phyloP scores from a whole-genome alignment of 2,888 invertebrate species.

The Pristionchus exspectatus region DNA sequence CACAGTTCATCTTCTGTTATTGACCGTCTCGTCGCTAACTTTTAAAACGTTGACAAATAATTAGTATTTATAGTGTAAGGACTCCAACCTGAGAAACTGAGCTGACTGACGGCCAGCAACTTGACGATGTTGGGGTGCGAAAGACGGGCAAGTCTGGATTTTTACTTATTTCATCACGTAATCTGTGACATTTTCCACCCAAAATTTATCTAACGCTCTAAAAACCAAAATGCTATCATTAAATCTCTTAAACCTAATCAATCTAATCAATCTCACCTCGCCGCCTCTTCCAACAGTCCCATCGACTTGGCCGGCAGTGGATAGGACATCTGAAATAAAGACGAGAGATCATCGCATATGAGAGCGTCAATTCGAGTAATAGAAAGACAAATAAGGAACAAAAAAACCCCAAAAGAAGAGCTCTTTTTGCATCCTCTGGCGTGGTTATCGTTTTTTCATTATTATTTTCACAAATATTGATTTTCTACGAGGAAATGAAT shows the following conservation, averaged over 20 bases:
- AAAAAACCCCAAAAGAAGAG: too few species aligned
- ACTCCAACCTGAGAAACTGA: constrained; percentile 69
- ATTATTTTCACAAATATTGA: too few species aligned
- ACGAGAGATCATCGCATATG: too few species aligned
- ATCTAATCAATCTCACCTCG: constrained; percentile 60
- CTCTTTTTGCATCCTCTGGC: too few species aligned
- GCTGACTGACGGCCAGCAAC: constrained; percentile 72
- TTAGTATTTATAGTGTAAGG: too few species aligned
- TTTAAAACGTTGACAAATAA: background rate
- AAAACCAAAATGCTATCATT: background rate
- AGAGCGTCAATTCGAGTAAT: too few species aligned
- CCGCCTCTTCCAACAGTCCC: constrained; percentile 75
- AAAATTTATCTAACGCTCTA: background rate
- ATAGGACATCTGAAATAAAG: constrained; percentile 71
- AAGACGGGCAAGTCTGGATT: constrained; percentile 49
- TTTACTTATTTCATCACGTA: background rate
- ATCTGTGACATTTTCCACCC: background rate
- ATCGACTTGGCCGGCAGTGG: constrained; percentile 75
- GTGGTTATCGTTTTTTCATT: too few species aligned
- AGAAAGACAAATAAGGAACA: too few species aligned
- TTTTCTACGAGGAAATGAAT: too few species aligned
- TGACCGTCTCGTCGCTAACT: background rate
- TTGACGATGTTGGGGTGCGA: constrained; percentile 76
- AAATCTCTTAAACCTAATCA: background rate
- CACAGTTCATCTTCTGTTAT: background rate